These are phyloP conservation scores for Tholera decimalis DNA, from an alignment of 2,888 invertebrate species.

Conservation along the genomic window DNA sequence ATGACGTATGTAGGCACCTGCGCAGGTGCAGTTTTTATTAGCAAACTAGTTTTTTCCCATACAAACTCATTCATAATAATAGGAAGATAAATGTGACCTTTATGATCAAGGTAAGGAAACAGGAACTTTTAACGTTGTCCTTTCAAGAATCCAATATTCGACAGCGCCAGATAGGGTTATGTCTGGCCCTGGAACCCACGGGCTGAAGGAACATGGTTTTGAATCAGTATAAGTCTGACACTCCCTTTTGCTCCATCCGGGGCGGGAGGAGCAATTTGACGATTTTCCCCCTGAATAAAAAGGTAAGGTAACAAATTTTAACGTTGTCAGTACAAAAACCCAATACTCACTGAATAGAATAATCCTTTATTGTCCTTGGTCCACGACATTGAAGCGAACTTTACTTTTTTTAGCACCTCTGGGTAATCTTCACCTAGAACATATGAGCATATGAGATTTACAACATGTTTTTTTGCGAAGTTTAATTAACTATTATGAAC, in stretches of 20 bases:
- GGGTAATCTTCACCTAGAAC: conserved; percentile 95
- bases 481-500: not conserved
- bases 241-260: too few species aligned
- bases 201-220: too few species aligned
- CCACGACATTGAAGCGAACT: conserved; percentile 98
- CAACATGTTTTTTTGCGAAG: not conserved
- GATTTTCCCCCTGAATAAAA: too few species aligned
- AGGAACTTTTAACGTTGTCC: conserved; percentile 4
- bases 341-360: conserved; percentile 95
- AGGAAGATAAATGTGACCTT: conserved; percentile 26
- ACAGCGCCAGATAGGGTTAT: too few species aligned
- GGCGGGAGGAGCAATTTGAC: too few species aligned
- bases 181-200: too few species aligned
- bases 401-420: conserved; percentile 97
- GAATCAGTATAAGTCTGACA: too few species aligned
- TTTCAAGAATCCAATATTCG: conserved; percentile 72
- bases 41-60: not conserved
- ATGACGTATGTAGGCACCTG: conserved; percentile 25
- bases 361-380: conserved; percentile 98
- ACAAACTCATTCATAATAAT: not conserved
- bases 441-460: not conserved
- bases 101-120: conserved; percentile 45
- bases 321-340: conserved; percentile 7
- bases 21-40: not conserved
- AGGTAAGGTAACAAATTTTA: too few species aligned